These are phyloP conservation scores for Chloroceryle amazona DNA, from an alignment of 2,797 vertebrate species.

Conservation along the genomic window DNA sequence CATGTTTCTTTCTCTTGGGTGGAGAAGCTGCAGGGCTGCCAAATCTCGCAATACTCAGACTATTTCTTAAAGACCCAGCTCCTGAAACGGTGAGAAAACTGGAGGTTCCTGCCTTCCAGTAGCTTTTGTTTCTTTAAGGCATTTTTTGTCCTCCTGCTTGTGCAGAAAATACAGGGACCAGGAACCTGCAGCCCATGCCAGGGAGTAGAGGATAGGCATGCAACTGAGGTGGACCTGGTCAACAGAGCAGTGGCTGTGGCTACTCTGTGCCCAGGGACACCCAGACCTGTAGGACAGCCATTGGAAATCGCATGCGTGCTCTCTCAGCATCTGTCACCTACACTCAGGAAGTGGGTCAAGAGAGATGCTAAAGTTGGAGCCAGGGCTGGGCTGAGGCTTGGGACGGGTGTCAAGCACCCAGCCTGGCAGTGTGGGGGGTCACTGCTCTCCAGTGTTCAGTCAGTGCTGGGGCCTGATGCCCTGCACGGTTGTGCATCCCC, in stretches of 20 bases:
- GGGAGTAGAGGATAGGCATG: neutral
- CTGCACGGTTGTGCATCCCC: fast-evolving
- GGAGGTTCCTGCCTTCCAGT: neutral
- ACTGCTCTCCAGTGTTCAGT: neutral
- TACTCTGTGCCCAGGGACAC: neutral
- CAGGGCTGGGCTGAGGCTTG: neutral
- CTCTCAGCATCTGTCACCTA: neutral
- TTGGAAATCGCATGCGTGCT: neutral
- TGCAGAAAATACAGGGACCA: neutral
- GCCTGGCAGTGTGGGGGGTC: neutral
- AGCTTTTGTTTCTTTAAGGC: slow-evolving; percentile 4
- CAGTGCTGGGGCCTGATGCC: neutral
- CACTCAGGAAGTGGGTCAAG: neutral
- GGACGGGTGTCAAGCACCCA: neutral
- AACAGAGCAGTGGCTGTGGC: neutral
- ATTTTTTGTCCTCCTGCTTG: neutral
- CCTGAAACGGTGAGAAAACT: neutral
- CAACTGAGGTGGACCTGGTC: neutral
- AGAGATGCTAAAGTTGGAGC: neutral
- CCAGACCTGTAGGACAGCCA: neutral
- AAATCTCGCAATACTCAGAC: neutral
- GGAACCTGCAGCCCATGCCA: neutral
- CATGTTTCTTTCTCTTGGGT: neutral
- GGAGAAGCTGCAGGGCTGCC: slow-evolving; percentile 1
- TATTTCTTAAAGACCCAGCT: slow-evolving; percentile 50